Evolutionary conservation across 2,113 vertebrate species (phyloP).

Genomic region (Sinocyclocheilus maitianheensis): DNA sequence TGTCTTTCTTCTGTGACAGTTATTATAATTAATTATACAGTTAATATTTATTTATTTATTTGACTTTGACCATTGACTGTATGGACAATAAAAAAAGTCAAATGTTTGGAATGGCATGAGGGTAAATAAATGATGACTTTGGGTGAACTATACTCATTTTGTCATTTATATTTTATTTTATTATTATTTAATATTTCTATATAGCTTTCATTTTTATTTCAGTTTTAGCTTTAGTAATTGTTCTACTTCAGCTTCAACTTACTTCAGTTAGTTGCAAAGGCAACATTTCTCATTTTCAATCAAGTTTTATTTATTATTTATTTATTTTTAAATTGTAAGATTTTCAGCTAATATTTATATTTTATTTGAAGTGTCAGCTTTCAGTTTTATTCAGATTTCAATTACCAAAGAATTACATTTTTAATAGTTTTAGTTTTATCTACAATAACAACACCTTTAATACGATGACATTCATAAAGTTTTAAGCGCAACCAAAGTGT

Average conservation of each 20-base stretch:
- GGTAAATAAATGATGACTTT: too few species aligned
- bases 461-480: neutral
- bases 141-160: too few species aligned
- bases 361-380: neutral
- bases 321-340: neutral
- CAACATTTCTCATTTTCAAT: neutral
- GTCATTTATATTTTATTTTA: too few species aligned
- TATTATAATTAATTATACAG: too few species aligned
- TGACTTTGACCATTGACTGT: too few species aligned
- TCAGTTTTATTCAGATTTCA: neutral
- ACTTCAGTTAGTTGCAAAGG: too few species aligned
- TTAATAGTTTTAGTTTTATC: neutral
- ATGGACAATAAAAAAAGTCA: too few species aligned
- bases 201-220: neutral
- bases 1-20: too few species aligned
- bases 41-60: too few species aligned
- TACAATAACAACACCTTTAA: neutral
- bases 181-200: too few species aligned
- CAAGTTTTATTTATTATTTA: neutral
- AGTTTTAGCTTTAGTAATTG: neutral
- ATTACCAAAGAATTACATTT: neutral
- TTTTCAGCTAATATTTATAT: neutral
- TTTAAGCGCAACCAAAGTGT: neutral
- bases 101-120: too few species aligned
- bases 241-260: too few species aligned